Conservation (phyloP, 2,797 vertebrate genomes). For the Acrossocheilus fasciatus region DNA sequence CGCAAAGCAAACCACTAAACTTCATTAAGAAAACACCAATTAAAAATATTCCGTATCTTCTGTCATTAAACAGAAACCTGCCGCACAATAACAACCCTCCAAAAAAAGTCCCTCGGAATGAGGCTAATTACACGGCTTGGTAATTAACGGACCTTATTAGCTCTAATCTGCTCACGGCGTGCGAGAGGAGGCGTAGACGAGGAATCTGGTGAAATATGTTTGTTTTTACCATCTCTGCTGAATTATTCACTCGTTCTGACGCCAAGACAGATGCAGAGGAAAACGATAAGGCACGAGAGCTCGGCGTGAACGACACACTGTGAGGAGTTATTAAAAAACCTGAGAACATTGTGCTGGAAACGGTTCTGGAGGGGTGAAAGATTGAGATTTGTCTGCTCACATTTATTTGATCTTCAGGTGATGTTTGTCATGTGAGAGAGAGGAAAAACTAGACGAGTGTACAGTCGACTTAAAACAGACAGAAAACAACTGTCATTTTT, state of each 20-base stretch:
- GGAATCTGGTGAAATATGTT: constrained; percentile 52
- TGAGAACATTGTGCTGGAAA: constrained; percentile 17
- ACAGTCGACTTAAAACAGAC: not conserved
- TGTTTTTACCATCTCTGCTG: constrained; percentile 52
- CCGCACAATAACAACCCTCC: constrained; percentile 70
- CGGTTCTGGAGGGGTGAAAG: constrained; percentile 35
- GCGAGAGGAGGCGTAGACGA: constrained; percentile 57
- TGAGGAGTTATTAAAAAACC: constrained; percentile 37
- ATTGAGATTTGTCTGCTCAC: constrained; percentile 36
- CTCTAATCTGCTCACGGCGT: constrained; percentile 74
- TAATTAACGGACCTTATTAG: constrained; percentile 76
- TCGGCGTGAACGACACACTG: not conserved
- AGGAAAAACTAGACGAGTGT: not conserved
- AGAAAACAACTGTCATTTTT: not conserved
- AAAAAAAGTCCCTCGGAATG: constrained; percentile 67
- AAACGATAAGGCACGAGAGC: constrained; percentile 34
- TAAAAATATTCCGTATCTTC: constrained; percentile 77
- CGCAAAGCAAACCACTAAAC: constrained; percentile 70
- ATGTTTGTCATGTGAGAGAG: not conserved
- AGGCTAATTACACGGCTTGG: constrained; percentile 74
- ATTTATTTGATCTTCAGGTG: constrained; percentile 12
- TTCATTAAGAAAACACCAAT: constrained; percentile 78
- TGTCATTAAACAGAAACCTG: constrained; percentile 77
- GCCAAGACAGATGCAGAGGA: constrained; percentile 48
- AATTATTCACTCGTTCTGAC: constrained; percentile 59